Conservation (phyloP, 1,140 invertebrate genomes). For the Vollenhovia emeryi region DNA sequence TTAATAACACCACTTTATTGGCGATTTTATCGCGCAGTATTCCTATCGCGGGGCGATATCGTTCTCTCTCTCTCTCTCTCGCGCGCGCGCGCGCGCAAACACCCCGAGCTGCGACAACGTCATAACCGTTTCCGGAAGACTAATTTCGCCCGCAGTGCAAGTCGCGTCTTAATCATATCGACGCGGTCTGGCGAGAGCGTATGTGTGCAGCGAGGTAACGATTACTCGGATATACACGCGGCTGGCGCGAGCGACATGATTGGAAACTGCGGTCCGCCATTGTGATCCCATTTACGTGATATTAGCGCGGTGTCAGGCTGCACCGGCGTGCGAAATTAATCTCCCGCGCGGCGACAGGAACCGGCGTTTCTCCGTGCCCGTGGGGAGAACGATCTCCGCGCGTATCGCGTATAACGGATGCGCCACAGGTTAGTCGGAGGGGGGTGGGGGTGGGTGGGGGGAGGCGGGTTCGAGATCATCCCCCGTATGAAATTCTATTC, state of each 20-base stretch:
- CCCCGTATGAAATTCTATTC: slow-evolving; percentile 64
- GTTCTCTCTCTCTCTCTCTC: too few species aligned
- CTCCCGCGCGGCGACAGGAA: slow-evolving; percentile 73
- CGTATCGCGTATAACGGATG: slow-evolving; percentile 67
- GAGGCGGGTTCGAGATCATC: slow-evolving; percentile 59
- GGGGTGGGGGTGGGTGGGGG: too few species aligned
- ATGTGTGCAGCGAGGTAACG: slow-evolving; percentile 63
- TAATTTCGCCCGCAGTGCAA: slow-evolving; percentile 65
- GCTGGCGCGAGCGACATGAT: slow-evolving; percentile 77
- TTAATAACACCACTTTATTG: background rate
- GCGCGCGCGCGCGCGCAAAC: too few species aligned
- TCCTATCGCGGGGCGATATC: background rate
- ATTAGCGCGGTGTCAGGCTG: slow-evolving; percentile 80
- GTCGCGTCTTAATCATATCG: slow-evolving; percentile 79
- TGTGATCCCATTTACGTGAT: slow-evolving; percentile 83
- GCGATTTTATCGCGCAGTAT: background rate
- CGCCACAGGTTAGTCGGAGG: slow-evolving; percentile 68
- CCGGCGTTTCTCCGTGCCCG: slow-evolving; percentile 56
- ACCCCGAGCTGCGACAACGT: background rate
- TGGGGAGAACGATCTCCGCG: slow-evolving; percentile 67
- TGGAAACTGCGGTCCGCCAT: slow-evolving; percentile 82
- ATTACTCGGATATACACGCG: slow-evolving; percentile 74
- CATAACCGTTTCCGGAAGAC: slow-evolving; percentile 51
- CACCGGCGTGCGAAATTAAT: slow-evolving; percentile 81
- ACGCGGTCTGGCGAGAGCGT: slow-evolving; percentile 57